Conservation (phyloP, 2,888 invertebrate species). For the Synergus umbraculus region DNA sequence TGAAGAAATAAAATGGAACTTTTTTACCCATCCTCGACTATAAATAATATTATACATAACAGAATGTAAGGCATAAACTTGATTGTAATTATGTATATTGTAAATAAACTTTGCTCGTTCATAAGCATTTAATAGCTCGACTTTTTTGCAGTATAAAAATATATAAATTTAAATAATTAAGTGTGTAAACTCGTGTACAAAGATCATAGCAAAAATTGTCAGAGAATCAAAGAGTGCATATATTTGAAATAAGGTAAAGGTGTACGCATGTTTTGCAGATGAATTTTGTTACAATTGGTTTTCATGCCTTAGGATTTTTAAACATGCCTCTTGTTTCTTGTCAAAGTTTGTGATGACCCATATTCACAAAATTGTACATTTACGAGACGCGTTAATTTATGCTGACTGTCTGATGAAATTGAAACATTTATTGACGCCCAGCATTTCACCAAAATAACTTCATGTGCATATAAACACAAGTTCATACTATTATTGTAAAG, state of each 20-base stretch:
- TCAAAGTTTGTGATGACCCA: conserved; percentile 7
- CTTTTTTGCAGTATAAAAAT: background rate
- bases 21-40: conserved; percentile 16
- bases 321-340: background rate
- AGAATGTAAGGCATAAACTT: background rate
- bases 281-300: background rate
- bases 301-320: background rate
- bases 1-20: background rate
- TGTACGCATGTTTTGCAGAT: background rate
- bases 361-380: conserved; percentile 2
- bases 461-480: conserved; percentile 56
- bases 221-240: background rate
- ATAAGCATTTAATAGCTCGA: conserved; percentile 5
- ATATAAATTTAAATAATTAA: background rate
- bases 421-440: background rate
- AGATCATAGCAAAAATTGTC: background rate
- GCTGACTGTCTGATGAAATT: background rate
- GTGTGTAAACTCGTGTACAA: conserved; percentile 2
- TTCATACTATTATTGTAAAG: conserved; percentile 62
- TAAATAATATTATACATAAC: conserved; percentile 8
- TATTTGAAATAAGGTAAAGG: conserved; percentile 1
- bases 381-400: background rate
- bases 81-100: conserved; percentile 38
- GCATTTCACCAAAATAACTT: background rate
- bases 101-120: conserved; percentile 31